Evolutionary conservation across 2,113 vertebrate genomes (phyloP), one percentile per base, ranked within the genome.

Genomic region (Oostethus manadensis): DNA sequence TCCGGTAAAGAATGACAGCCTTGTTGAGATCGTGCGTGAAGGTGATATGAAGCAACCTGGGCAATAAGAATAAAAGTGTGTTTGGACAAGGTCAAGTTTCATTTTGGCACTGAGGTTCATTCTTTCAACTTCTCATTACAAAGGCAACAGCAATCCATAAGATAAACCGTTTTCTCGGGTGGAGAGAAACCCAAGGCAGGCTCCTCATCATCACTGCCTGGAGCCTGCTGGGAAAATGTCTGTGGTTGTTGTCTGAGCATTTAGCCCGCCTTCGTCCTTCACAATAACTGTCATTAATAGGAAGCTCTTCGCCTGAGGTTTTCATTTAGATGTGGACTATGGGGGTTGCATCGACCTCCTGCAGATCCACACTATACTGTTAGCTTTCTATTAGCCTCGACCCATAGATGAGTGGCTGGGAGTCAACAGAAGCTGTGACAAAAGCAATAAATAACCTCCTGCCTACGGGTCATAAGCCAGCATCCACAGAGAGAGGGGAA

Each of bases 381-480:
- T 68, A 71, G 71, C 65, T 85, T 78, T 81, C 80, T 71, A 70
- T 81, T 69, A 82, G 77, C 79, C 78, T 55, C 67, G 56, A 71
- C 81, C 63, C 73, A 64, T 65, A 79, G 71, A 81, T 64, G 78
- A 76, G 66, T 63, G 59, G 65, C 80, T 68, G 58, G 66, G 58
- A 82, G 83, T 83, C 80, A 78, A 80, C 76, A 74, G 76, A 55
- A 67, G 71, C 70, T 71, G 72, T 77, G 77, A 82, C 82, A 78
- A 74, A 80, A 76, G 81, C 80, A 81, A 88, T 87, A 87, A 88
- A 89, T 85, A 85, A 83, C 72, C 77, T 70, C 45, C 65, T 75
- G 73, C 77, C 78, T 76, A 57, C 38, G 63, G 86, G 81, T 83
- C 83, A 79, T 76, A 84, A 84, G 79, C 82, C 78, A 77, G 74